Evolutionary conservation across 2,113 vertebrate genomes (phyloP).

Genomic region (Probosciger aterrimus): DNA sequence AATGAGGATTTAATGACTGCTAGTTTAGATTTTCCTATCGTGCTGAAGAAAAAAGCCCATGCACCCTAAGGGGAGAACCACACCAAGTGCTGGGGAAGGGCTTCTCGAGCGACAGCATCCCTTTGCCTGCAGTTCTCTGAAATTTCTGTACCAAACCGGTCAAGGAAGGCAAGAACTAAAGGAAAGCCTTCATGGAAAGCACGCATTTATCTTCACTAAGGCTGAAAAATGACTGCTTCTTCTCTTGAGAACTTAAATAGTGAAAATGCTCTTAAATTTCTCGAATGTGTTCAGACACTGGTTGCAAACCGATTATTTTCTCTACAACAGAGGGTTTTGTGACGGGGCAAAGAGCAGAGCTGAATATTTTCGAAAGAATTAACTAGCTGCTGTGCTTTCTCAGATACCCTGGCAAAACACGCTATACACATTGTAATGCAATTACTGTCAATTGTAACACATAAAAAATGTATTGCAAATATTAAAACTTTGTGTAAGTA

Average conservation of each 20-base stretch:
- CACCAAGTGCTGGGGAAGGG: not conserved
- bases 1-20: not conserved
- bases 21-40: not conserved
- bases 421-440: not conserved
- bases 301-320: not conserved
- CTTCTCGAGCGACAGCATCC: not conserved
- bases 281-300: not conserved
- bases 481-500: not conserved
- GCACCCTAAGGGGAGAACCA: not conserved
- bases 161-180: not conserved
- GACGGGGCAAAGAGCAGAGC: not conserved
- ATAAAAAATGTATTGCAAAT: not conserved
- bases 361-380: not conserved
- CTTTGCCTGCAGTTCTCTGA: rapidly evolving
- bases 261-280: not conserved
- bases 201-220: not conserved
- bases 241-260: not conserved
- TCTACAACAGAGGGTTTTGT: not conserved
- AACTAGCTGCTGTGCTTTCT: not conserved
- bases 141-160: not conserved
- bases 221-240: not conserved
- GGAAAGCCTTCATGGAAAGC: not conserved
- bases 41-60: not conserved
- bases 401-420: not conserved
- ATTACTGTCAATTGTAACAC: not conserved